Evolutionary conservation across 2,113 vertebrate genomes (phyloP).

Genomic region (Pavo muticus): DNA sequence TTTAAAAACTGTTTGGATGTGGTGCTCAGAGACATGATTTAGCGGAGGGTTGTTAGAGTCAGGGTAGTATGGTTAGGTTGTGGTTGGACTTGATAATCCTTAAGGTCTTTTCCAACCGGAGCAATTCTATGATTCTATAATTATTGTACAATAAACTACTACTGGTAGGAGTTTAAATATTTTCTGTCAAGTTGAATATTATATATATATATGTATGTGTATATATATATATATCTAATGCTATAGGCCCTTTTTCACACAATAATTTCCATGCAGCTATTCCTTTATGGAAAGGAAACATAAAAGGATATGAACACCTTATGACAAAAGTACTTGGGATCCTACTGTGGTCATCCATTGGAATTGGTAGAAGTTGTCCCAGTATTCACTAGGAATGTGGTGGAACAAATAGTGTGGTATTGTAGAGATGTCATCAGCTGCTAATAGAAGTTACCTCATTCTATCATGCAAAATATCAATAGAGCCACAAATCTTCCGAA

Average conservation of each 20-base stretch:
- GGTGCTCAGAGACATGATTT: too few relatives aligned
- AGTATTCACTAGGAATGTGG: background rate
- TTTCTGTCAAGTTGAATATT: background rate
- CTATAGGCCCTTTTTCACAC: background rate
- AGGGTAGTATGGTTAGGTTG: too few relatives aligned
- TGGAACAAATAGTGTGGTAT: background rate
- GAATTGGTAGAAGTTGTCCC: background rate
- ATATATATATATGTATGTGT: too few relatives aligned
- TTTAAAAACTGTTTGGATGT: too few relatives aligned
- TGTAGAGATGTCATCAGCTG: background rate
- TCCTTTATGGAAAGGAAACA: background rate
- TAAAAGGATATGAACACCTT: background rate
- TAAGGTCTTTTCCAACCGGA: too few relatives aligned
- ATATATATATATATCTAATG: background rate
- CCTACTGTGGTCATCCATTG: background rate
- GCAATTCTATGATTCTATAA: too few relatives aligned
- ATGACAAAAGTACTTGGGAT: accelerated
- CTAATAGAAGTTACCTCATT: background rate
- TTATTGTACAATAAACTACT: background rate
- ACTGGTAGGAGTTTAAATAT: background rate
- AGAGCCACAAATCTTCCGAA: background rate
- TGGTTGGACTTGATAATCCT: too few relatives aligned
- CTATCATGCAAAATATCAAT: background rate
- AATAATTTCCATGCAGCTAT: background rate
- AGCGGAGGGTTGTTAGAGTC: too few relatives aligned